Evolutionary conservation across 2,888 invertebrate species (phyloP).

Genomic region (Nymphalis polychloros): DNA sequence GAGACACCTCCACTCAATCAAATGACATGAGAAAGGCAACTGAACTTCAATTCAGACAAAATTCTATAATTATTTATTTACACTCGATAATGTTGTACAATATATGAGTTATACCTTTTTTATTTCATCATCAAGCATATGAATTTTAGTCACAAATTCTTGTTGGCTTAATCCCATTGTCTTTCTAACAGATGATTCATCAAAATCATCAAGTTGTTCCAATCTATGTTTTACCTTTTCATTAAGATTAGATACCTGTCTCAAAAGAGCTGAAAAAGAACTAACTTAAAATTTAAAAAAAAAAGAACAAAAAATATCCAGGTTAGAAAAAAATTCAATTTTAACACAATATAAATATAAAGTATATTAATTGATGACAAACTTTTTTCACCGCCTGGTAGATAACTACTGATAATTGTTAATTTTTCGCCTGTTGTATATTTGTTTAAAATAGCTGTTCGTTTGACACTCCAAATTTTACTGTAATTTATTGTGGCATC

Average conservation of each 20-base stretch:
- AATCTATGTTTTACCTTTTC: slow-evolving; percentile 94
- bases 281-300: slow-evolving; percentile 73
- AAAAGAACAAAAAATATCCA: slow-evolving; percentile 44
- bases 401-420: slow-evolving; percentile 93
- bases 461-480: slow-evolving; percentile 90
- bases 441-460: slow-evolving; percentile 90
- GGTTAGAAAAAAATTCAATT: slow-evolving; percentile 23
- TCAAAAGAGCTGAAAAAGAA: slow-evolving; percentile 86
- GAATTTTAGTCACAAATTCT: slow-evolving; percentile 93
- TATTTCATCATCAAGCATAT: slow-evolving; percentile 94
- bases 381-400: slow-evolving; percentile 92
- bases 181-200: slow-evolving; percentile 92
- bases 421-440: slow-evolving; percentile 97
- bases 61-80: too few relatives aligned
- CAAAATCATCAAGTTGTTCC: slow-evolving; percentile 97
- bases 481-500: slow-evolving; percentile 76
- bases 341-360: slow-evolving; percentile 2
- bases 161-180: slow-evolving; percentile 95
- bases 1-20: too few relatives aligned
- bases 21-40: too few relatives aligned
- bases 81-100: too few relatives aligned
- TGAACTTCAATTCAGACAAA: too few relatives aligned
- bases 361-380: slow-evolving; percentile 41
- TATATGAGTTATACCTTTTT: slow-evolving; percentile 78
- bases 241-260: slow-evolving; percentile 89